phyloP scores from a whole-genome alignment of 2,888 invertebrate species.

The Choreutis nemorana region DNA sequence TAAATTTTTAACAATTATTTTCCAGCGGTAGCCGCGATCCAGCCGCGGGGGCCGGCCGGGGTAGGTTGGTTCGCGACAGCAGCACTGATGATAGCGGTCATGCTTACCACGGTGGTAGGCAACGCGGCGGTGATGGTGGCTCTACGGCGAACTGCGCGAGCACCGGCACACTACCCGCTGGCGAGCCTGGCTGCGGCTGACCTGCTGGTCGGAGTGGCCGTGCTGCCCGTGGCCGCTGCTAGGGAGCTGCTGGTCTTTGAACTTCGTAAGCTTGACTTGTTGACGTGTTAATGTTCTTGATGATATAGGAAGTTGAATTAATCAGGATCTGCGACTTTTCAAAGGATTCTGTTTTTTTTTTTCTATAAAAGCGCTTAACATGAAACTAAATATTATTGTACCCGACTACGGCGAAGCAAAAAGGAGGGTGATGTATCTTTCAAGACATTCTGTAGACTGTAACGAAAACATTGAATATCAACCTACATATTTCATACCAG shows the following conservation, averaged over 20 bases:
- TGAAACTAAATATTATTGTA: no score
- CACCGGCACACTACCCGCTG: constrained; percentile 73
- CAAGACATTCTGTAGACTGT: no score
- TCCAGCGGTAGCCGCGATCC: constrained; percentile 16
- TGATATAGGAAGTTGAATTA: no score
- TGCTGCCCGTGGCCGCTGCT: constrained; percentile 64
- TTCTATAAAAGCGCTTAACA: no score
- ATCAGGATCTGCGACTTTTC: no score
- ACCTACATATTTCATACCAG: no score
- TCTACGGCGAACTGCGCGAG: constrained; percentile 26
- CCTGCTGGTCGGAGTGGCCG: constrained; percentile 63
- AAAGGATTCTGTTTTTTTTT: no score
- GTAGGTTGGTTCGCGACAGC: constrained; percentile 25
- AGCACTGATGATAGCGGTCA: constrained; percentile 24
- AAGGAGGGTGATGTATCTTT: no score
- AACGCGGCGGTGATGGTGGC: constrained; percentile 39
- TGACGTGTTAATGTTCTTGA: no score
- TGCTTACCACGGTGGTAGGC: constrained; percentile 27
- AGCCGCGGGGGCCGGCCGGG: constrained; percentile 25
- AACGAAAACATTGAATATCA: no score
- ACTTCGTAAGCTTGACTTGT: constrained; percentile 45
- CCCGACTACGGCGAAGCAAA: no score
- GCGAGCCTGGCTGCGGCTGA: constrained; percentile 73
- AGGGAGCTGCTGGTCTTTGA: constrained; percentile 63
- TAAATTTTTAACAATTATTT: constrained; percentile 1